phyloP scores from a whole-genome alignment of 1,140 invertebrate genomes.

The Druon quercuslanigerum region DNA sequence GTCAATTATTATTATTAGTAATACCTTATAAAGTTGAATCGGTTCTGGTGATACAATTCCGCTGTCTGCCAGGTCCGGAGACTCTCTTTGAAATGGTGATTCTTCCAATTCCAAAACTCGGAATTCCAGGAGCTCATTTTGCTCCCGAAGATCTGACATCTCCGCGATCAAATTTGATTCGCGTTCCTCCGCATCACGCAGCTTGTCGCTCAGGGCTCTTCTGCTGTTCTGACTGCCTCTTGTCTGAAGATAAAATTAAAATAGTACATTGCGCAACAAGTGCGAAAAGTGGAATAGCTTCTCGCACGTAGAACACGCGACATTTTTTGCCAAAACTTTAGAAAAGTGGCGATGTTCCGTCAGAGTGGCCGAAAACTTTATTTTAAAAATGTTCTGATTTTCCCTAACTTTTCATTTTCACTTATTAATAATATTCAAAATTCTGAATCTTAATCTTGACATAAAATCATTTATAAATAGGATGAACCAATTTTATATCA shows the following conservation, averaged over 20 bases:
- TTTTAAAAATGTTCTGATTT: too few relatives aligned
- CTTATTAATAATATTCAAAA: too few relatives aligned
- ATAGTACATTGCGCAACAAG: not conserved
- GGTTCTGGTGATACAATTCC: slow-evolving; percentile 68
- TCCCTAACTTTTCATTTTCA: too few relatives aligned
- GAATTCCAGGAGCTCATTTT: slow-evolving; percentile 76
- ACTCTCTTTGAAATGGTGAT: slow-evolving; percentile 57
- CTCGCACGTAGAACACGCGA: too few relatives aligned
- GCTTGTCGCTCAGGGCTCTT: slow-evolving; percentile 60
- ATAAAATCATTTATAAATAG: too few relatives aligned
- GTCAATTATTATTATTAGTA: not conserved
- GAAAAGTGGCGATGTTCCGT: too few relatives aligned
- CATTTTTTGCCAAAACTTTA: too few relatives aligned
- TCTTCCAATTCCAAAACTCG: slow-evolving; percentile 75
- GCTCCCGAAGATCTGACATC: slow-evolving; percentile 74
- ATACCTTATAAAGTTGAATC: slow-evolving; percentile 62
- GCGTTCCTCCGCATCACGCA: slow-evolving; percentile 68
- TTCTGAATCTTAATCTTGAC: too few relatives aligned
- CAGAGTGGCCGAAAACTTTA: too few relatives aligned
- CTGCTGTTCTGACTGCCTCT: slow-evolving; percentile 63
- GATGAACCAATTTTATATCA: too few relatives aligned
- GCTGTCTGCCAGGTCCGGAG: slow-evolving; percentile 63
- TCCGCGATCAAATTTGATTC: slow-evolving; percentile 71
- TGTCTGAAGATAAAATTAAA: slow-evolving; percentile 50
- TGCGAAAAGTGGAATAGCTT: too few relatives aligned